Conservation (phyloP, 1,140 invertebrate genomes). For the Euwallacea fornicatus region DNA sequence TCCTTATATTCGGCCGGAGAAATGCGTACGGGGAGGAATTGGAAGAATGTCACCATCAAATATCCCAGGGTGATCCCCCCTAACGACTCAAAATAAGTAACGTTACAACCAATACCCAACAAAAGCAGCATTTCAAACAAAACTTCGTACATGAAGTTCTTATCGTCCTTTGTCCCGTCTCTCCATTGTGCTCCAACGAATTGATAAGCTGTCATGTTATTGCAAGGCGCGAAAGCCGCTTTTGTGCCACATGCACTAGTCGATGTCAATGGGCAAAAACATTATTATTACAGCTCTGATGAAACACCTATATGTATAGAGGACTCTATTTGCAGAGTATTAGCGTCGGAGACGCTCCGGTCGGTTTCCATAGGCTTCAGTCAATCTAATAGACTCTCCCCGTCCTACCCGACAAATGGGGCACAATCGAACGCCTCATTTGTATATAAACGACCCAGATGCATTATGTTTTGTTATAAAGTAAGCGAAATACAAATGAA, state of each 20-base stretch:
- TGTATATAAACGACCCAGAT: constrained; percentile 1
- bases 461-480: background rate
- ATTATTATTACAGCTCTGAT: background rate
- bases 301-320: background rate
- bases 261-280: background rate
- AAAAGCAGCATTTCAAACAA: background rate
- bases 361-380: constrained; percentile 1
- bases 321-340: background rate
- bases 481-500: no score
- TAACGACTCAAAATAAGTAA: no score
- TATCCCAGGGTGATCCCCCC: background rate
- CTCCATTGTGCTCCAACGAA: background rate
- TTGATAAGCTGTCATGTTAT: constrained; percentile 15
- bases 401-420: background rate
- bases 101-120: no score
- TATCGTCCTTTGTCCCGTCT: background rate
- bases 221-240: background rate
- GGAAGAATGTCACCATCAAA: background rate
- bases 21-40: background rate
- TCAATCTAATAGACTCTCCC: constrained; percentile 2
- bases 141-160: constrained; percentile 1
- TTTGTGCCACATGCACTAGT: background rate
- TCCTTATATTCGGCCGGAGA: background rate
- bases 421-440: constrained; percentile 1
- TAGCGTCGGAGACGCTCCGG: background rate